Evolutionary conservation across 2,888 invertebrate genomes (phyloP).

Genomic region (Nesidiocoris tenuis): DNA sequence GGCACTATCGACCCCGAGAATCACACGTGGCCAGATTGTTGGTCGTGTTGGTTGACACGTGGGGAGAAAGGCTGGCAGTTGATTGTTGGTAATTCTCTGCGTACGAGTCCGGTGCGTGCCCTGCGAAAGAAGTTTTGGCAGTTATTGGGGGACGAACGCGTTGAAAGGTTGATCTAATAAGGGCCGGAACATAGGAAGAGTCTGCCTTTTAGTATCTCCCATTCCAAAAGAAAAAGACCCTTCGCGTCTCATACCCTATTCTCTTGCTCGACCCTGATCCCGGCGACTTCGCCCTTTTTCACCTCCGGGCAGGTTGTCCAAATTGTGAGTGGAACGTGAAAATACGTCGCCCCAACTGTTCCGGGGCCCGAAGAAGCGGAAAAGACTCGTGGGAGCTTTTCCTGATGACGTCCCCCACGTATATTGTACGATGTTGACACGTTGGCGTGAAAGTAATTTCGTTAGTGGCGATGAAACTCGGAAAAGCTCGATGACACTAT

Average conservation of each 20-base stretch:
- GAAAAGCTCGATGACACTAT: no score
- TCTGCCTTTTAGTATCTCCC: no score
- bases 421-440: background rate
- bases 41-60: background rate
- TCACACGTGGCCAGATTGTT: no score
- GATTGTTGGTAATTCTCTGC: background rate
- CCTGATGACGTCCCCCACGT: background rate
- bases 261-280: background rate
- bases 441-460: background rate
- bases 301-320: background rate
- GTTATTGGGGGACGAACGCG: background rate
- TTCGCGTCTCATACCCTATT: no score
- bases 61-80: background rate
- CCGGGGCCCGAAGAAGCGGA: background rate
- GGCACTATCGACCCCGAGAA: no score
- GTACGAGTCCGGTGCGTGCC: background rate
- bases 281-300: background rate
- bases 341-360: no score
- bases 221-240: no score
- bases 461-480: background rate
- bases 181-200: background rate
- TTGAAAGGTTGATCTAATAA: background rate
- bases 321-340: background rate
- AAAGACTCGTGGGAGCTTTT: background rate
- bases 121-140: background rate